Percentiles rank a stretch among this genome's conserved stretches.
Evolutionary conservation across 2,797 vertebrate species (phyloP).

Genomic region (Leptodactylus fallax): DNA sequence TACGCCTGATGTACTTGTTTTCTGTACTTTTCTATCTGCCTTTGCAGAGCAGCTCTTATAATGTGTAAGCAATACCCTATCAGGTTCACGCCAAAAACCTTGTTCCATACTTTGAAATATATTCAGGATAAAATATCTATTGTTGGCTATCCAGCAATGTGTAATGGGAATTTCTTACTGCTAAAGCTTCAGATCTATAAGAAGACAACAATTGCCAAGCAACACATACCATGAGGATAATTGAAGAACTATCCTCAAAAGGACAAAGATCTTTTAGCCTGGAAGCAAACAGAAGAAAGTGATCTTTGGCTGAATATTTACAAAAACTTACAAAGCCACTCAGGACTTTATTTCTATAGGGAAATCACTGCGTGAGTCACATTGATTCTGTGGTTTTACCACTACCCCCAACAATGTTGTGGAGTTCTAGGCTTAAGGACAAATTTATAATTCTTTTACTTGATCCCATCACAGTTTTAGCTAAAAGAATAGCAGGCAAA

Average conservation of each 20-base stretch:
- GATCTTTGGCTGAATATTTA: background rate
- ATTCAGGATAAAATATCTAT: conserved; percentile 19
- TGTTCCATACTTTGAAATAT: background rate
- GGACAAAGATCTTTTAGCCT: background rate
- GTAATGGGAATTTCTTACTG: background rate
- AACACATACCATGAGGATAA: background rate
- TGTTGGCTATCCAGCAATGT: background rate
- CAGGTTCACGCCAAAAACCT: background rate
- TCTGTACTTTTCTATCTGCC: conserved; percentile 19
- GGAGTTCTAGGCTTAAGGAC: background rate
- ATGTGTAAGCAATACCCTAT: background rate
- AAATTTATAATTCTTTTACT: background rate
- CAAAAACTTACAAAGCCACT: background rate
- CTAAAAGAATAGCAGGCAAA: background rate
- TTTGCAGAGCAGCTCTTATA: conserved; percentile 18
- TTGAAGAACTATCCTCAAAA: background rate
- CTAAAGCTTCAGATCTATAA: conserved; percentile 6
- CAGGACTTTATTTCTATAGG: background rate
- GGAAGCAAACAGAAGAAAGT: conserved; percentile 1
- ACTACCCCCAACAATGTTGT: background rate
- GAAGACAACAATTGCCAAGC: background rate
- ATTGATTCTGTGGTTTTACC: background rate
- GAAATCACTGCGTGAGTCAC: background rate
- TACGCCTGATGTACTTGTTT: conserved; percentile 8
- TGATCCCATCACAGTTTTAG: background rate